Evolutionary conservation across 64 coral and sea anemone genomes (phyloP), one percentile per base, ranked within the genome.

Genomic region (Anthopleura sola): DNA sequence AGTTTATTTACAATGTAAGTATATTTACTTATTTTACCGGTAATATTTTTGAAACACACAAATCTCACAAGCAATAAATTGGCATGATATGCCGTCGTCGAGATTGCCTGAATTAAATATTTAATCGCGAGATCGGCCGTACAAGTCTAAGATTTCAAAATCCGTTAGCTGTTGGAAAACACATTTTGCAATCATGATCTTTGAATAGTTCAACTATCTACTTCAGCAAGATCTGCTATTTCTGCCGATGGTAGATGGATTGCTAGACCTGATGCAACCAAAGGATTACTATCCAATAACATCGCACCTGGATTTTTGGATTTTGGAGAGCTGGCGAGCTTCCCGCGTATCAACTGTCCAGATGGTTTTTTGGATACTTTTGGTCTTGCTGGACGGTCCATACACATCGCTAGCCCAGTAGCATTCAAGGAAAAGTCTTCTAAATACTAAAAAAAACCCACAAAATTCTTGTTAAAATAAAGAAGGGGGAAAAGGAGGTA

Each of bases 331-430:
- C 83, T 90, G 48, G 69, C 10, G 18, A 91, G 75, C 24, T 86
- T 91, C n/a, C 89, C 84, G 60, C 83, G 85, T 2, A 91, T 36
- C 20, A 91, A 85, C 9, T 91, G 89, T 24, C 89, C 84, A 51
- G 53, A 75, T 17, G 38, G 68, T 44, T 48, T 86, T 49, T 81
- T 62, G 49, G 77, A 34, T 16, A 83, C 24, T 18, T 17, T 66
- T 29, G 68, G 75, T 60, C 49, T 84, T 8, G 84, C 49, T 34
- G 84, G 83, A 37, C 83, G 75, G 75, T 85, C 89, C 21, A 85
- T 37, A 23, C 48, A 78, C 29, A 91, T 83, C 31, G 84, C 83
- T 5, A 77, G 75, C 10, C 89, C 89, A 62, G 88, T 84, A n/a
- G 88, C 88, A 13, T 78, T 69, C 23, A 90, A 56, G 75, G 71